Base-by-base conservation (phyloP, 2,113 vertebrate species). In the Taxidea taxus region DNA sequence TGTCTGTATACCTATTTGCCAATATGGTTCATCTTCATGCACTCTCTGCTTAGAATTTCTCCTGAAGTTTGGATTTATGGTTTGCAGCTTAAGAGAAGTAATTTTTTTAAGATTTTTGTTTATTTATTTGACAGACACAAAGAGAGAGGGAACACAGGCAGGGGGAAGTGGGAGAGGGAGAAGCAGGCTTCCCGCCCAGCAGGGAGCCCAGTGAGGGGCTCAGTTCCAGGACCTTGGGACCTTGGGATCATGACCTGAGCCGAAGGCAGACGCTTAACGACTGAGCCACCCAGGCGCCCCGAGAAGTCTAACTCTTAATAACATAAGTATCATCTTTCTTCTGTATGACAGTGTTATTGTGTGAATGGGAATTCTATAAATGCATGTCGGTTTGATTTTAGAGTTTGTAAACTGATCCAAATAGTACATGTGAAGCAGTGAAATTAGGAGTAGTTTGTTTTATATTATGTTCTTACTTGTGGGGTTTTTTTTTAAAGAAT, bases 301-400 rank as follows among this genome's bases (percentile, higher is more conserved):
- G 54, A 47, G 87, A 51, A 54, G 51, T 47, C 6, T 91, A 56
- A 90, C 31, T 64, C 7, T 15, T 58, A 42, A 58, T n/a, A 87
- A 47, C 42, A 21, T 66, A 49, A 4, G 20, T 47, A 9, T 75
- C 80, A 44, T 60, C 68, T 86, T 93, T 81, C 34, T 96, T 83
- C 34, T 75, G 56, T 49, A 42, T 31, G 54, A 6, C 47, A 39
- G 21, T 83, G 18, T 44, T 86, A 68, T 10, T 77, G 10, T 51
- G 66, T 88, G 34, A 34, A 4, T 83, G 92, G 47, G 56, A 88
- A 58, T 82, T 88, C 51, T 75, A 3, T 49, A 64, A 87, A 12
- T 96, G 9, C 37, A 15, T 42, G n/a, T 64, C 87, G 64, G n/a
- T 86, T 86, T 94, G 60, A 92, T 88, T 88, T 82, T 87, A 82